Percentiles rank a stretch among this genome's conserved stretches.
Evolutionary conservation across 2,797 vertebrate genomes (phyloP).

Genomic region (Threskiornis aethiopicus): DNA sequence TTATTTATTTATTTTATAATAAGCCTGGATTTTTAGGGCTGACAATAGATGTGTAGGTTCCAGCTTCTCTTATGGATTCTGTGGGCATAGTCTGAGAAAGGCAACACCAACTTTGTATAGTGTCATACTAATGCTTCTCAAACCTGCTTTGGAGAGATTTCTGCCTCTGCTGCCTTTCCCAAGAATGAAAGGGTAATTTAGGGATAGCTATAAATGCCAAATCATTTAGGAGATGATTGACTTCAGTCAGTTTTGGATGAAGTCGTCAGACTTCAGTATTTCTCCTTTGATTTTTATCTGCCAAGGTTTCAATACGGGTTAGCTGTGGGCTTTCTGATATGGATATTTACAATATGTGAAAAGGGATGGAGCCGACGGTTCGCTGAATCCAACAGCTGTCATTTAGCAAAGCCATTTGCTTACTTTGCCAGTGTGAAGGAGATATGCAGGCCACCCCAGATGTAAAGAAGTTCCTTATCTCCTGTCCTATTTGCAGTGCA

Average conservation of each 20-base stretch:
- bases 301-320: neutral
- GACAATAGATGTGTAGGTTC: neutral
- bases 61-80: neutral
- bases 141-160: neutral
- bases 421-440: neutral
- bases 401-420: slow-evolving; percentile 2
- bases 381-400: neutral
- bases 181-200: neutral
- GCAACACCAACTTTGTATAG: neutral
- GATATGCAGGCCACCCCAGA: slow-evolving; percentile 37
- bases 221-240: neutral
- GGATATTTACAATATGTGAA: slow-evolving; percentile 32
- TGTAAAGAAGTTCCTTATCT: slow-evolving; percentile 42
- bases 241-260: slow-evolving; percentile 26
- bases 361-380: neutral
- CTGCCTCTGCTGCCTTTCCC: neutral
- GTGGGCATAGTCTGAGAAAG: neutral
- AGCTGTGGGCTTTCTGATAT: slow-evolving; percentile 27
- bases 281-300: slow-evolving; percentile 56
- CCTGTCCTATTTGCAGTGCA: neutral
- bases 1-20: slow-evolving; percentile 32
- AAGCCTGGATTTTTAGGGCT: neutral
- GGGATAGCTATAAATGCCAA: neutral
- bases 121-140: neutral
- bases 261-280: neutral